A percentile compares a stretch with the other conserved stretches of the same genome.
These are phyloP conservation scores for Eilema depressum DNA, from an alignment of 2,888 invertebrate genomes.

Conservation along the genomic window DNA sequence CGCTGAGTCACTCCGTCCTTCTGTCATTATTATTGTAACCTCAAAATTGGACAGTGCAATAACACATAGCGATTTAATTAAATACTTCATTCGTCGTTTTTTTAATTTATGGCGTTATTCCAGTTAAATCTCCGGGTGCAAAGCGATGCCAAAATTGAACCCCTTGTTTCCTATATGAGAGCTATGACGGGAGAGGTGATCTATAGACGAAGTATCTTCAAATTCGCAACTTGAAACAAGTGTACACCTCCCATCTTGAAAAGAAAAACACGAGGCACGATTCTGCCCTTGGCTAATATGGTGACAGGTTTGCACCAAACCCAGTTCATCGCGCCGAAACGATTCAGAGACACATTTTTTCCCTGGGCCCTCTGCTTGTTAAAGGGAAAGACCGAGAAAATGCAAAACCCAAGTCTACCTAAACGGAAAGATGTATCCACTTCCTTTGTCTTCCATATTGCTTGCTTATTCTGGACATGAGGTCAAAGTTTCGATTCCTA, in stretches of 20 bases:
- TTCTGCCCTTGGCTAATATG: no score
- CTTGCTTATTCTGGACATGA: no score
- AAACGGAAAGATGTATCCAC: no score
- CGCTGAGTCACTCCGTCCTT: slow-evolving; percentile 23
- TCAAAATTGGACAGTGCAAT: not conserved
- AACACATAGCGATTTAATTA: not conserved
- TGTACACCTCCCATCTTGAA: not conserved
- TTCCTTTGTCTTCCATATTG: no score
- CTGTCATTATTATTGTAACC: not conserved
- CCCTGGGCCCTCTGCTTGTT: no score
- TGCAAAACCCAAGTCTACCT: no score
- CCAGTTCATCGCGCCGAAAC: not conserved
- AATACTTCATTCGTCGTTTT: not conserved
- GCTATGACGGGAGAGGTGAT: not conserved
- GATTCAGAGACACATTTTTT: not conserved
- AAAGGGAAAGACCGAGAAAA: no score
- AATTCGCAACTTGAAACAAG: not conserved
- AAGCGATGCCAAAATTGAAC: not conserved
- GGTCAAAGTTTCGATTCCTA: no score
- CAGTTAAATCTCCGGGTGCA: no score
- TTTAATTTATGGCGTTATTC: not conserved
- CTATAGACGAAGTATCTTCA: not conserved
- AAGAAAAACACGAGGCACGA: not conserved
- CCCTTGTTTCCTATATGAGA: not conserved
- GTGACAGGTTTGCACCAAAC: no score